Evolutionary conservation across 2,113 vertebrate genomes (phyloP).

Genomic region (Hiodon alosoides): DNA sequence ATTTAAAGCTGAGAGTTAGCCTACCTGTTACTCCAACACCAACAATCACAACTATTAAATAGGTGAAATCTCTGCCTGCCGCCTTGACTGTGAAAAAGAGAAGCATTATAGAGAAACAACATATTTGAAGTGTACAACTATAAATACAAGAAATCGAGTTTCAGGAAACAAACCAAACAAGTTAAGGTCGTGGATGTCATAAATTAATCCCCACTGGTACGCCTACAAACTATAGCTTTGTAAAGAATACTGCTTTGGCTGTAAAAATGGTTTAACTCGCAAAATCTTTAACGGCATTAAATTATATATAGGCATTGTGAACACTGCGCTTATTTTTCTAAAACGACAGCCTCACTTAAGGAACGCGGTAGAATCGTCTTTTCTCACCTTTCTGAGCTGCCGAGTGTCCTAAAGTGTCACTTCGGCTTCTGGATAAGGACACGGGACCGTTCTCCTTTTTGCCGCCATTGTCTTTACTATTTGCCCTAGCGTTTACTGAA

Average conservation of each 20-base stretch:
- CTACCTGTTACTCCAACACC: conserved; percentile 87
- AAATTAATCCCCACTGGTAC: background rate
- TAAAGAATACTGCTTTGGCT: too few relatives aligned
- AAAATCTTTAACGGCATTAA: too few relatives aligned
- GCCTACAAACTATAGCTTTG: too few relatives aligned
- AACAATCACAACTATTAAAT: conserved; percentile 80
- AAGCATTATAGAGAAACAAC: background rate
- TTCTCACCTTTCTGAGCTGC: conserved; percentile 73
- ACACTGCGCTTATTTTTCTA: too few relatives aligned
- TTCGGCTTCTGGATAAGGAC: conserved; percentile 49
- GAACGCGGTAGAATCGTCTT: background rate
- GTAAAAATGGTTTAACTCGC: too few relatives aligned
- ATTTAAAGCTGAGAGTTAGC: background rate
- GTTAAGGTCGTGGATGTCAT: too few relatives aligned
- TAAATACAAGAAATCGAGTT: background rate
- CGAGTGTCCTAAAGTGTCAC: conserved; percentile 49
- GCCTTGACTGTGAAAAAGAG: conserved; percentile 73
- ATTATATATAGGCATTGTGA: too few relatives aligned
- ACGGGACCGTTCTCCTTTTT: conserved; percentile 40
- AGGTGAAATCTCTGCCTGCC: conserved; percentile 84
- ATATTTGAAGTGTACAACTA: background rate
- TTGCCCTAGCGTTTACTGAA: conserved; percentile 21
- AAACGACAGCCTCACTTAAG: too few relatives aligned
- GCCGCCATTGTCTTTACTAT: conserved; percentile 48
- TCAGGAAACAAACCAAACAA: background rate